These are phyloP conservation scores for Phyllotreta cruciferae DNA, from an alignment of 2,888 invertebrate genomes.

Conservation along the genomic window DNA sequence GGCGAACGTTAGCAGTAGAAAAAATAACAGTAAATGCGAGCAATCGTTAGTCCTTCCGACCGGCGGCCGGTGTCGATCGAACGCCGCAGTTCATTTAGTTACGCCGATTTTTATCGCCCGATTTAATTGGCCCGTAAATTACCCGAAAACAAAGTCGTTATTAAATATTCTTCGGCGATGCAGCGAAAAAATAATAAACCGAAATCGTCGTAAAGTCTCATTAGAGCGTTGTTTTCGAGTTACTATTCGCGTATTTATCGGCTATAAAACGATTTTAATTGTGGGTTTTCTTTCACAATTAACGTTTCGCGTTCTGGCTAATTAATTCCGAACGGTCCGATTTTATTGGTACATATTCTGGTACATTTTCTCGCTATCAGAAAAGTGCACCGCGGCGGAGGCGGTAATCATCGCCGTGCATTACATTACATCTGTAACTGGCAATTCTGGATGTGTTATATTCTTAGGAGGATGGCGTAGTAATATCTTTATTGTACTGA, in stretches of 20 bases:
- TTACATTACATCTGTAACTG: slow-evolving; percentile 37
- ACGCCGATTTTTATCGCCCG: no score
- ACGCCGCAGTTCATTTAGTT: no score
- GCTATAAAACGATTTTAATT: slow-evolving; percentile 15
- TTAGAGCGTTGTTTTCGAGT: slow-evolving; percentile 4
- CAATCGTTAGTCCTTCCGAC: no score
- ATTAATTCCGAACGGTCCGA: slow-evolving; percentile 1
- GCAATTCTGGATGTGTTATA: slow-evolving; percentile 49
- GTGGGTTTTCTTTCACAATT: background rate
- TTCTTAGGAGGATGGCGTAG: slow-evolving; percentile 44
- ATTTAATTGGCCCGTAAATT: background rate
- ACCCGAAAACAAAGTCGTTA: background rate
- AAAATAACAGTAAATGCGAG: slow-evolving; percentile 8
- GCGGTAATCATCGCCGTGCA: slow-evolving; percentile 5
- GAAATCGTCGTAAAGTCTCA: slow-evolving; percentile 10
- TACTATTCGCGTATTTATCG: slow-evolving; percentile 6
- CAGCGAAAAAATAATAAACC: background rate
- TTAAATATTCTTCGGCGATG: background rate
- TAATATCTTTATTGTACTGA: slow-evolving; percentile 56
- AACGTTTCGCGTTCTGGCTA: slow-evolving; percentile 5
- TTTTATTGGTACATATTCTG: background rate
- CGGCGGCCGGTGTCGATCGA: no score
- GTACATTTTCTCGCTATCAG: background rate
- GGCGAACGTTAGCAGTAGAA: slow-evolving; percentile 12
- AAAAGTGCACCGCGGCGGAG: slow-evolving; percentile 1